A percentile compares a stretch with the other conserved stretches of the same genome.
These are phyloP conservation scores for Cylas formicarius DNA, from an alignment of 1,140 invertebrate genomes.

Conservation along the genomic window DNA sequence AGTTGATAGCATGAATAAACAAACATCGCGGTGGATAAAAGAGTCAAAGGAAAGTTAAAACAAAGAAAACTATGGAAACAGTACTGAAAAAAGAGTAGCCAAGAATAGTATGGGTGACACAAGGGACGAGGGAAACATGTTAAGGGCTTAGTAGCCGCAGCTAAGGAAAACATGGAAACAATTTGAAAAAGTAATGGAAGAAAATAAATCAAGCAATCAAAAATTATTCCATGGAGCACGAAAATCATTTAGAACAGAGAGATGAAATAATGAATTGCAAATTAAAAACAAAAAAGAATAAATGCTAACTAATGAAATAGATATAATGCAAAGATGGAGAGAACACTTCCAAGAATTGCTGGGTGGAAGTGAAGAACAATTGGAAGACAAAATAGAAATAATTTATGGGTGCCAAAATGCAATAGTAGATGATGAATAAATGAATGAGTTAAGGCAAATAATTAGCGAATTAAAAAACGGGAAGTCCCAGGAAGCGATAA, in stretches of 20 bases:
- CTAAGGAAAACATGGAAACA: neutral
- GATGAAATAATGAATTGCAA: neutral
- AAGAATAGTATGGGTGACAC: no score
- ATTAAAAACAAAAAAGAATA: neutral
- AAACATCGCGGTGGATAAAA: no score
- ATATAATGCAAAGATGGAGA: slow-evolving; percentile 1
- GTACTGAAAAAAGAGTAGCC: no score
- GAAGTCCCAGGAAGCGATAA: neutral
- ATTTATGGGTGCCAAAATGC: neutral
- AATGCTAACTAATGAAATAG: neutral
- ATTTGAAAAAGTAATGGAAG: slow-evolving; percentile 1
- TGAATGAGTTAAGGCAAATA: slow-evolving; percentile 1
- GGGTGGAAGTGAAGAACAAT: neutral
- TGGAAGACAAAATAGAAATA: neutral
- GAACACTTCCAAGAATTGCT: neutral
- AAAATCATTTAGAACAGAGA: neutral
- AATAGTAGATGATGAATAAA: neutral
- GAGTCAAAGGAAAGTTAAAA: no score
- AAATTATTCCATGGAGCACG: neutral
- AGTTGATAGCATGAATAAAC: no score
- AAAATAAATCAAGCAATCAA: neutral
- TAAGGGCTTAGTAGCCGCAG: neutral
- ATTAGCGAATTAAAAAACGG: neutral
- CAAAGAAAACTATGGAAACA: no score
- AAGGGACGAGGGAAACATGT: no score